A percentile compares a stretch with the other conserved stretches of the same genome.
These are phyloP conservation scores for Leptothorax acervorum DNA, from an alignment of 2,888 invertebrate genomes.

Conservation along the genomic window DNA sequence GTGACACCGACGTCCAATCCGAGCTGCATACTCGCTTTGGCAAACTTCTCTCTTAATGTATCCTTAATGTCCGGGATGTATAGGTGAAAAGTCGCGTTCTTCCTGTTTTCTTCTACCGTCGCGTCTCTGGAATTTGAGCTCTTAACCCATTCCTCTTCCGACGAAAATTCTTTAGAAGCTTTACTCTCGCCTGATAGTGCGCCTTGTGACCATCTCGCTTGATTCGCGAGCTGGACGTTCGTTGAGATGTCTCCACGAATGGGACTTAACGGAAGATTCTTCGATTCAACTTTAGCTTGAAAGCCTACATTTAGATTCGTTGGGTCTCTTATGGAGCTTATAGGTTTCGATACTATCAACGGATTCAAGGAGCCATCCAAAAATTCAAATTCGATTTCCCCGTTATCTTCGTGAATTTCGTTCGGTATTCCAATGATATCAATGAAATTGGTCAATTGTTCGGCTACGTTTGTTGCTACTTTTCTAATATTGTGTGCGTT, in stretches of 20 bases:
- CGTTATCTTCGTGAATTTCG: neutral
- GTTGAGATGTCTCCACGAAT: neutral
- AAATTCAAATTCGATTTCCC: neutral
- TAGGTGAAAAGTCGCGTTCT: neutral
- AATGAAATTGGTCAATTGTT: neutral
- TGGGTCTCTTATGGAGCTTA: neutral
- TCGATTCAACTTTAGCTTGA: constrained; percentile 9
- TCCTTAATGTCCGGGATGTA: constrained; percentile 1
- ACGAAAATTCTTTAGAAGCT: neutral
- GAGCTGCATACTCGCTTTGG: neutral
- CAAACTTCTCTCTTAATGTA: neutral
- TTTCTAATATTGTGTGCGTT: constrained; percentile 5
- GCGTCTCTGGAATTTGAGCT: neutral
- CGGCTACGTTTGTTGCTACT: neutral
- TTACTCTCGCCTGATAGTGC: neutral
- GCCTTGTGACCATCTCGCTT: neutral
- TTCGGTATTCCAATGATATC: neutral
- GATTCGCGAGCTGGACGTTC: constrained; percentile 5
- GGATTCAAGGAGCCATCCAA: neutral
- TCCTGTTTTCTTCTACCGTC: neutral
- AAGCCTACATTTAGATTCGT: constrained; percentile 25
- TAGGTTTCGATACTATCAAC: neutral
- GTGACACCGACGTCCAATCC: neutral
- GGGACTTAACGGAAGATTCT: neutral
- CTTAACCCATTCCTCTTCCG: neutral